phyloP scores from a whole-genome alignment of 2,113 vertebrate genomes.

The Brachyhypopomus occidentalis region DNA sequence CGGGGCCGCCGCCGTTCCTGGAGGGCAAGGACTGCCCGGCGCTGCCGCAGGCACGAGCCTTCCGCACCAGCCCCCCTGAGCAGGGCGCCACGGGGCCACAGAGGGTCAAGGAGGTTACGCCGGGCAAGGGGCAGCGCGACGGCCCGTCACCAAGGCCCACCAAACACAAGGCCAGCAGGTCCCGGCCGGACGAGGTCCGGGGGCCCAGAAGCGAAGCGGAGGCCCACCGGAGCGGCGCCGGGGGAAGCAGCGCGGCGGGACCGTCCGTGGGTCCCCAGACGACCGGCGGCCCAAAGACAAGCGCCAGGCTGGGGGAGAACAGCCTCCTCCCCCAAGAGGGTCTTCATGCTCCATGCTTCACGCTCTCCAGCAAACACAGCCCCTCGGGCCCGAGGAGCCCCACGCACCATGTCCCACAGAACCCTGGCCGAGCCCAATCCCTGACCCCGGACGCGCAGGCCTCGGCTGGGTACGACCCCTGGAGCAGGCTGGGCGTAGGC shows the following conservation, averaged over 20 bases:
- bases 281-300: slow-evolving; percentile 58
- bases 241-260: slow-evolving; percentile 53
- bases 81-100: slow-evolving; percentile 27
- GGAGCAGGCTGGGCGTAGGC: slow-evolving; percentile 65
- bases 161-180: slow-evolving; percentile 44
- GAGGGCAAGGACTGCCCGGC: slow-evolving; percentile 92
- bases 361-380: slow-evolving; percentile 76
- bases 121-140: slow-evolving; percentile 28
- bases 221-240: slow-evolving; percentile 24
- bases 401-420: slow-evolving; percentile 44
- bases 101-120: slow-evolving; percentile 45
- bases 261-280: slow-evolving; percentile 56
- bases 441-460: slow-evolving; percentile 52
- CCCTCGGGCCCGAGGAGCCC: slow-evolving; percentile 59
- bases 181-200: slow-evolving; percentile 47
- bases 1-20: slow-evolving; percentile 86
- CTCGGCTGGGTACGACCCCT: slow-evolving; percentile 63
- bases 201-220: slow-evolving; percentile 43
- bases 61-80: slow-evolving; percentile 82
- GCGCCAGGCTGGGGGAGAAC: slow-evolving; percentile 75
- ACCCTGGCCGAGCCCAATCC: slow-evolving; percentile 52
- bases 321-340: slow-evolving; percentile 67
- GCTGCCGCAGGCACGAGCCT: slow-evolving; percentile 77
- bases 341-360: slow-evolving; percentile 62
- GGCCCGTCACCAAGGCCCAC: slow-evolving; percentile 12